These are phyloP conservation scores for Otis tarda DNA, from an alignment of 2,113 vertebrate genomes.

Conservation along the genomic window DNA sequence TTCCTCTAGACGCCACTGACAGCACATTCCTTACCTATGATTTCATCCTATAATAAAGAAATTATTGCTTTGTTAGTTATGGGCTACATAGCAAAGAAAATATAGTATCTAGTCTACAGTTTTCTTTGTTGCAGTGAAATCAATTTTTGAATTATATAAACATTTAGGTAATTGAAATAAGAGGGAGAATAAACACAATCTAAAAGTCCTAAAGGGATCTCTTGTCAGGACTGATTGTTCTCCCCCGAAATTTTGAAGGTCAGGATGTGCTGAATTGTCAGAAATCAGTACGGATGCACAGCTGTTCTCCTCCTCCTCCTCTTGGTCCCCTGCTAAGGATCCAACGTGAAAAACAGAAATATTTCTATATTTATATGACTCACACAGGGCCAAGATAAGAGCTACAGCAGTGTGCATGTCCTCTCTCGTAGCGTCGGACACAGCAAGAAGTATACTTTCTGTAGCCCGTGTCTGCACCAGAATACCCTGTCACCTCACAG, in stretches of 20 bases:
- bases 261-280: background rate
- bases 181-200: background rate
- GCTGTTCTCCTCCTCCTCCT: background rate
- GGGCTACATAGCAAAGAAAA: background rate
- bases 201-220: background rate
- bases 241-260: background rate
- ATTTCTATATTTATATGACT: too few species aligned
- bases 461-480: background rate
- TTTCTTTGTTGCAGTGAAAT: background rate
- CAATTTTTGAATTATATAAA: background rate
- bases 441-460: background rate
- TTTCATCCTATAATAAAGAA: background rate
- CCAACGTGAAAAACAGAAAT: background rate
- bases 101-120: background rate
- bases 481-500: fast-evolving
- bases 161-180: background rate
- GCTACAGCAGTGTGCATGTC: background rate
- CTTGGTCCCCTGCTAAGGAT: background rate
- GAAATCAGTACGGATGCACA: background rate
- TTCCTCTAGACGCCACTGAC: background rate
- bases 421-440: fast-evolving
- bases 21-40: background rate
- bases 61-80: background rate
- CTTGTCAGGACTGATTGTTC: background rate
- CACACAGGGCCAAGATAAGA: background rate